A percentile compares a stretch with the other conserved stretches of the same genome.
Evolutionary conservation across 2,797 vertebrate genomes (phyloP).

Genomic region (Rhinoraja longicauda): DNA sequence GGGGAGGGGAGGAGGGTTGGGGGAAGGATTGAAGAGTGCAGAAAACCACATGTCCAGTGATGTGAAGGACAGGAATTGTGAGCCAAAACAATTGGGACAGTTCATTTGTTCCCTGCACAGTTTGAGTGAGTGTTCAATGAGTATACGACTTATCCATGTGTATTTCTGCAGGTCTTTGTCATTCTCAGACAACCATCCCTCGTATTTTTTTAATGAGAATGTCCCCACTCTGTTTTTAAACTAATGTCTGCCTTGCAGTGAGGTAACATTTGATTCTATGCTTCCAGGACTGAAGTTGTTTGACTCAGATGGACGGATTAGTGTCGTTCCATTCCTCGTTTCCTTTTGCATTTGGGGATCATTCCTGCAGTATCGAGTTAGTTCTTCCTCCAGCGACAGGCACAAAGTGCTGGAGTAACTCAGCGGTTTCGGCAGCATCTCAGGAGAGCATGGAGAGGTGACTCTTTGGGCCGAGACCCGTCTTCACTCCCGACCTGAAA

Average conservation of each 20-base stretch:
- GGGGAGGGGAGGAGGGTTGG: no score
- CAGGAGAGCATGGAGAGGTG: no score
- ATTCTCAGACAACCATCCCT: not conserved
- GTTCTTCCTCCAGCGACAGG: not conserved
- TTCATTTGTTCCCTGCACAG: not conserved
- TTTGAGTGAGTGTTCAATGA: not conserved
- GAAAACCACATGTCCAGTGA: not conserved
- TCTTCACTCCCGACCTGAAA: no score
- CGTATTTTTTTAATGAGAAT: not conserved
- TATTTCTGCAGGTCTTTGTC: slow-evolving; percentile 7
- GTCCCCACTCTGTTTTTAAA: not conserved
- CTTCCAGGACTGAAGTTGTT: not conserved
- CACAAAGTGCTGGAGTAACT: no score
- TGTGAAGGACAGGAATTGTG: not conserved
- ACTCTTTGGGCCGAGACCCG: no score
- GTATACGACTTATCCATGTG: slow-evolving; percentile 1
- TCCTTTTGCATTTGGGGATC: not conserved
- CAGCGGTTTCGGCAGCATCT: no score
- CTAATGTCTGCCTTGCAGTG: not conserved
- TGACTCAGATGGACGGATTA: no score
- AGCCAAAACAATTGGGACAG: not conserved
- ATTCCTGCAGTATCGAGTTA: not conserved
- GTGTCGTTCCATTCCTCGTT: no score
- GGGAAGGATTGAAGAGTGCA: not conserved
- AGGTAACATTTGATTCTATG: not conserved